These are phyloP conservation scores for Trypoxylon attenuatum DNA, from an alignment of 2,888 invertebrate species.

Conservation along the genomic window DNA sequence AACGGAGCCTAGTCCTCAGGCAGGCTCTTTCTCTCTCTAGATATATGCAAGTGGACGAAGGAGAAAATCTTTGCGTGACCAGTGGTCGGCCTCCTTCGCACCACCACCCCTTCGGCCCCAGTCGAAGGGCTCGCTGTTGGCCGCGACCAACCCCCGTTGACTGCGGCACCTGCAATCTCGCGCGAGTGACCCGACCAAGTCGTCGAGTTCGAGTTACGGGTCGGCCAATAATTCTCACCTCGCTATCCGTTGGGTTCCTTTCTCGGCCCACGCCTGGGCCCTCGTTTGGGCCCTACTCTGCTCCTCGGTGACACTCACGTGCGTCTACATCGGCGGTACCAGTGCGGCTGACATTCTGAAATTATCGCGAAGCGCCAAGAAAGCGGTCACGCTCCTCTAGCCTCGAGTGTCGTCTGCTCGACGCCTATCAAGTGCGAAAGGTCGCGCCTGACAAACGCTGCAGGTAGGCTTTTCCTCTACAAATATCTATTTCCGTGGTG, in stretches of 20 bases:
- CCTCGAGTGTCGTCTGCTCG: no score
- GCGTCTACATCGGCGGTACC: no score
- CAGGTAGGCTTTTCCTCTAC: slow-evolving; percentile 1
- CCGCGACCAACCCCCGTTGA: slow-evolving; percentile 65
- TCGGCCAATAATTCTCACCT: slow-evolving; percentile 9
- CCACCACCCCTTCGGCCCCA: slow-evolving; percentile 29
- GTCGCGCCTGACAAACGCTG: no score
- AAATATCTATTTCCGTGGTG: no score
- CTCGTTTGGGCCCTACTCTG: no score
- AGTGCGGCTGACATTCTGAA: no score
- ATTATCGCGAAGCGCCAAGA: no score
- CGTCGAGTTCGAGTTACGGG: slow-evolving; percentile 43
- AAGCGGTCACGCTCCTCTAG: no score
- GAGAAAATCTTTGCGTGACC: slow-evolving; percentile 71
- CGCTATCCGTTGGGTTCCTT: slow-evolving; percentile 11
- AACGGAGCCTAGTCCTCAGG: no score
- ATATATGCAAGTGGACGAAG: slow-evolving; percentile 49
- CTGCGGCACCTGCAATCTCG: slow-evolving; percentile 69
- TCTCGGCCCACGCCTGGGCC: no score
- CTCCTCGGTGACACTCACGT: no score
- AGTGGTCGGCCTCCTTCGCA: slow-evolving; percentile 44
- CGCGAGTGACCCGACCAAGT: slow-evolving; percentile 51
- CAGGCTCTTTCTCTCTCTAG: slow-evolving; percentile 40
- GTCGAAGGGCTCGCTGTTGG: slow-evolving; percentile 52
- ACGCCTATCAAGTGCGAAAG: no score